Base-by-base conservation (phyloP, 2,797 vertebrate species). In the Tauraco hartlaubi region DNA sequence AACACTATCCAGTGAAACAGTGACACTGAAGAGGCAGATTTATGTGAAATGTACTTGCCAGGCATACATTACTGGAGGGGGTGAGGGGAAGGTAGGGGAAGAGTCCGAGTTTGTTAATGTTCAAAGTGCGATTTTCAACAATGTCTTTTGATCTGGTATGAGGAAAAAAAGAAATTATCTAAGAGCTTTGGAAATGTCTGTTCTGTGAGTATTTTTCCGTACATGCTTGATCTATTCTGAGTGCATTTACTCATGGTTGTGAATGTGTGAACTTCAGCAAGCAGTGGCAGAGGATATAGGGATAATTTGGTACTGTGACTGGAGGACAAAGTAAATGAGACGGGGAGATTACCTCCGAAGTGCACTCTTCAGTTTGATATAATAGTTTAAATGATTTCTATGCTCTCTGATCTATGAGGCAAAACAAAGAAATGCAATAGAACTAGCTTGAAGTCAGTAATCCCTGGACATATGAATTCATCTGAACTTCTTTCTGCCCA, bases 41-140 rank as follows among this genome's bases (percentile, higher is more conserved):
- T 75, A 28, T 1, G 0, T 55, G 51, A 88, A 55, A 25, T 52
- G 3, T 79, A 13, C 28, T 83, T 68, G 10, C 18, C 44, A 74
- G 48, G 9, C 3, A 9, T 28, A 22, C 0, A 0, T 63, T 59
- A 39, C 1, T 13, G 23, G 6, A 23, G 23, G 26, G 15, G 7
- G 16, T 26, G 11, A 9, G 4, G 4, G 12, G 20, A 69, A 48
- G 20, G 9, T 5, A 64, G 31, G 31, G 12, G 48, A 11, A 11
- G 2, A 41, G 3, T 12, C 11, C 2, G 5, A 64, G 9, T 83
- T 62, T 76, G 9, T 80, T 90, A 58, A 61, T 43, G 22, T n/a
- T 90, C 22, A 21, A 76, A 93, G 22, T 25, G 7, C 66, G 33
- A 28, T 73, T 89, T 89, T 93, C 16, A 52, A 1, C 62, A 48